A percentile compares a stretch with the other conserved stretches of the same genome.
Evolutionary conservation across 2,888 invertebrate species (phyloP).

Genomic region (Ectemnius lituratus): DNA sequence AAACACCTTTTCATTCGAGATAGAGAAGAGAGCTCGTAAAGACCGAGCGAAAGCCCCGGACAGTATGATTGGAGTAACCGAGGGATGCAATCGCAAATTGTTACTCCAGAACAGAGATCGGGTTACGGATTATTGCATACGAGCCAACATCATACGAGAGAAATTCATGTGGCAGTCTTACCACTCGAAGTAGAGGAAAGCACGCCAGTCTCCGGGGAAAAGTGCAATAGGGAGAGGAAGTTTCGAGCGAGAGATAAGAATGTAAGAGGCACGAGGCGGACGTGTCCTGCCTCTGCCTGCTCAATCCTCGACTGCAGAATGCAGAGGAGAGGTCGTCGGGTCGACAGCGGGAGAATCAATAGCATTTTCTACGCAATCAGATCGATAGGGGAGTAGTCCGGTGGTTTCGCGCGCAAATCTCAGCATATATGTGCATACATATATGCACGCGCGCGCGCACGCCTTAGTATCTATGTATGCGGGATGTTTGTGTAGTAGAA

Average conservation of each 20-base stretch:
- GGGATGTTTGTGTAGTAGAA: too few relatives aligned
- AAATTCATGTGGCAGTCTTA: not conserved
- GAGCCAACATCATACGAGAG: not conserved
- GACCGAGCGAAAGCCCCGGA: too few relatives aligned
- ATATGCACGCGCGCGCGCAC: not conserved
- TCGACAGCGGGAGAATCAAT: constrained; percentile 65
- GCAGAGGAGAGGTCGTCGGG: constrained; percentile 55
- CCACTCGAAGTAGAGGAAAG: not conserved
- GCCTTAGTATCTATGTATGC: not conserved
- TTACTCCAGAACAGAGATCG: too few relatives aligned
- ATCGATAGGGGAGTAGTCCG: constrained; percentile 65
- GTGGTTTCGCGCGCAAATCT: constrained; percentile 60
- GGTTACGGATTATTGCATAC: too few relatives aligned
- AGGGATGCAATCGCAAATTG: too few relatives aligned
- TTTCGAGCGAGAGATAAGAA: constrained; percentile 8
- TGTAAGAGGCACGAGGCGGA: constrained; percentile 29
- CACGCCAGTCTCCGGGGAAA: not conserved
- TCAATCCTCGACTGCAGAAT: constrained; percentile 49
- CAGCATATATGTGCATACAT: constrained; percentile 12
- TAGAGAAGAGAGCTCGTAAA: too few relatives aligned
- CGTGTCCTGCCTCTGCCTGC: constrained; percentile 34
- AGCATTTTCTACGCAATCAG: constrained; percentile 70
- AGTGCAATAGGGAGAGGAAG: constrained; percentile 6
- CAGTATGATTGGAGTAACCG: too few relatives aligned
- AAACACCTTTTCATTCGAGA: too few relatives aligned